These are phyloP conservation scores for Danio albolineatus DNA, from an alignment of 2,797 vertebrate genomes.

Conservation along the genomic window DNA sequence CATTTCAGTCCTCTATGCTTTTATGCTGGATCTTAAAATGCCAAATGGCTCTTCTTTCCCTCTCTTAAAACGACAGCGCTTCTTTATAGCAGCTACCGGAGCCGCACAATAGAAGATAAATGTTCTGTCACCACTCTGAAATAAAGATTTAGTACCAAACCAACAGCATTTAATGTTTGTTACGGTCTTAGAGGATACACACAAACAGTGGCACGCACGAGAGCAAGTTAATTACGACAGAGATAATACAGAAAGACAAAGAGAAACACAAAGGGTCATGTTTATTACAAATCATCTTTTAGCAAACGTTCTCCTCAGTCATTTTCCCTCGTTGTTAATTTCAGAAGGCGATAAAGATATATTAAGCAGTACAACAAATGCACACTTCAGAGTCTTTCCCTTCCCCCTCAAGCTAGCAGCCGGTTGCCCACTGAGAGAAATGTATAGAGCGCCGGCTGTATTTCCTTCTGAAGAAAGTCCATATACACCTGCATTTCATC, in stretches of 20 bases:
- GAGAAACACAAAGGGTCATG: neutral
- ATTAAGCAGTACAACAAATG: constrained; percentile 34
- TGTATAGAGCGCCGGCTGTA: constrained; percentile 2
- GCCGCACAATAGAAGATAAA: constrained; percentile 14
- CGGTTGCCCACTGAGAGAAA: constrained; percentile 20
- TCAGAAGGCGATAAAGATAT: neutral
- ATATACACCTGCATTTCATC: constrained; percentile 43
- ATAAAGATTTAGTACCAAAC: constrained; percentile 32
- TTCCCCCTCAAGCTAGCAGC: constrained; percentile 6
- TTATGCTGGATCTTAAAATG: neutral
- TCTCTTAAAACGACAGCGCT: neutral
- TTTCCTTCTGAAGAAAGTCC: constrained; percentile 4
- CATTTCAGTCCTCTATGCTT: neutral
- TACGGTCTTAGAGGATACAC: neutral
- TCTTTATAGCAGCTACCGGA: constrained; percentile 1
- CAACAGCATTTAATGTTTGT: neutral
- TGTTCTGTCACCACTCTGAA: constrained; percentile 3
- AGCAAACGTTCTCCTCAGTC: neutral
- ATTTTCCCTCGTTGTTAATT: constrained; percentile 18
- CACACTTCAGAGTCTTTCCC: neutral
- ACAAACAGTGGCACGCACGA: neutral
- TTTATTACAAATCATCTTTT: constrained; percentile 13
- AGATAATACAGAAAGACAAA: constrained; percentile 2
- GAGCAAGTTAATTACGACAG: constrained; percentile 1
- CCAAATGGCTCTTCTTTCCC: neutral